Base-by-base conservation (phyloP, 2,113 vertebrate genomes). In the Stegastes partitus region DNA sequence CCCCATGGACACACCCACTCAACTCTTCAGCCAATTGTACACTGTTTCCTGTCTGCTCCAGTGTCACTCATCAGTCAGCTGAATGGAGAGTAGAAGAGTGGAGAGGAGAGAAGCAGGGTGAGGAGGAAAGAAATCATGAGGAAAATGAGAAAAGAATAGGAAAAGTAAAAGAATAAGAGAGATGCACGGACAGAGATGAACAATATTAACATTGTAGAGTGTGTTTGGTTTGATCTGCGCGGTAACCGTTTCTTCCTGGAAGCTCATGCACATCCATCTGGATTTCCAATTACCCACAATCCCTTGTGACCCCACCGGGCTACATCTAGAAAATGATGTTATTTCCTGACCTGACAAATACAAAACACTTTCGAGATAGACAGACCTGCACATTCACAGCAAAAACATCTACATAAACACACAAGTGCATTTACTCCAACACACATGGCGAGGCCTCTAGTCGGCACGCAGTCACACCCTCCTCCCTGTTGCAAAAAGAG, bases 221-320 rank as follows among this genome's bases (percentile, higher is more conserved):
- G 77, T 90, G 88, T 91, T 88, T 47, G 7, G 74, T 86, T 87
- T 83, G n/a, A 90, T 90, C 86, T 82, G 89, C 37, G 68, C 50
- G 74, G 90, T 86, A 92, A 90, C 85, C n/a, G 22, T 22, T 77
- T 88, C 70, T 77, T 88, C 84, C 83, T 79, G 79, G 87, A 87
- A 89, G 79, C 82, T 82, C 90, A 86, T 92, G 90, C 87, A 72
- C 72, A 82, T 89, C 88, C 92, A 92, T 93, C 91, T 92, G 91
- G 90, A 92, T 92, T 91, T 91, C 84, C 91, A 92, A 91, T 93
- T 92, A 92, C 89, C 88, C 90, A 86, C 74, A 89, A 89, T 90
- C 92, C 89, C 88, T 54, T 66, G 88, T 90, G 90, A 87, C 84
- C 81, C 77, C 62, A 53, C 75, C 54, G 39, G 31, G 53, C 81